A percentile compares a stretch with the other conserved stretches of the same genome.
These are phyloP conservation scores for Stenolophus ochropezus DNA, from an alignment of 2,888 invertebrate genomes.

Conservation along the genomic window DNA sequence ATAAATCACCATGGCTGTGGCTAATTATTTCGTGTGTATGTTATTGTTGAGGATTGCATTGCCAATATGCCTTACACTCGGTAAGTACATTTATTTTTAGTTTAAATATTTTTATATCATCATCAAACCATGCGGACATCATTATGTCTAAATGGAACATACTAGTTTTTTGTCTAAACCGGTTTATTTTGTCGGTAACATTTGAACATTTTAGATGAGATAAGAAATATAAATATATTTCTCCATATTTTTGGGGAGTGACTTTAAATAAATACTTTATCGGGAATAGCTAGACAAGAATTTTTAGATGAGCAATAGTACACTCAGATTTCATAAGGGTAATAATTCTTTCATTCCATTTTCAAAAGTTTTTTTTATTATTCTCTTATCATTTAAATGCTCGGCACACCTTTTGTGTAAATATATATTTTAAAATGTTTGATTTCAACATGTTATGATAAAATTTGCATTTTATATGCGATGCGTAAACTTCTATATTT, in stretches of 20 bases:
- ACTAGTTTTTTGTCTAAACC: background rate
- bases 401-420: no score
- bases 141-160: background rate
- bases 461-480: background rate
- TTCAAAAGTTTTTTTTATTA: no score
- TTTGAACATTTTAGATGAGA: background rate
- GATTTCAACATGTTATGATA: background rate
- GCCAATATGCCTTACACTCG: conserved; percentile 74
- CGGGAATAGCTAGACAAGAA: no score
- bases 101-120: conserved; percentile 7
- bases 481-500: background rate
- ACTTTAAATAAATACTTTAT: no score
- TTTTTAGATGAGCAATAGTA: no score
- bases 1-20: conserved; percentile 72
- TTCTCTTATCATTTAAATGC: no score
- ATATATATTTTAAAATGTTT: background rate
- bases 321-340: no score
- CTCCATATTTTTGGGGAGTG: no score
- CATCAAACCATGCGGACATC: background rate
- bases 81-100: conserved; percentile 71
- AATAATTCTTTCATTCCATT: no score
- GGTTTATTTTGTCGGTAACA: background rate
- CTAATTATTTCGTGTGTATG: conserved; percentile 73
- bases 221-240: no score
- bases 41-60: conserved; percentile 74